Conservation (phyloP, 2,113 vertebrate species). For the Corythaeola cristata region DNA sequence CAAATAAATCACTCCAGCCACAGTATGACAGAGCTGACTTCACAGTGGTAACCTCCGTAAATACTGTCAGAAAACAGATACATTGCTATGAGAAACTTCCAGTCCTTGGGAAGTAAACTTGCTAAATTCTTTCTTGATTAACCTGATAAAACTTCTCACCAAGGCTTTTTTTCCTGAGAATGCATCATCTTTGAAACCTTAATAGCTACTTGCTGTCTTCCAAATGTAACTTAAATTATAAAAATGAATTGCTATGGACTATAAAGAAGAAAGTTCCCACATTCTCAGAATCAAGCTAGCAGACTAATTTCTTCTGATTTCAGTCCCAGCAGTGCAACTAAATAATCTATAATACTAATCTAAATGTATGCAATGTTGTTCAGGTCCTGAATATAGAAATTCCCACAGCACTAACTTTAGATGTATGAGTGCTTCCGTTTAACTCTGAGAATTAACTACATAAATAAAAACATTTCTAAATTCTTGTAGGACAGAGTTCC, state of each 20-base stretch:
- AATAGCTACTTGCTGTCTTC: neutral
- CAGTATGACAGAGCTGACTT: neutral
- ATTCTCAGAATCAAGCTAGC: neutral
- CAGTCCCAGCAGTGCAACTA: neutral
- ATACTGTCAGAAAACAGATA: neutral
- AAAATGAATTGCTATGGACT: neutral
- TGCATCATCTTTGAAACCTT: neutral
- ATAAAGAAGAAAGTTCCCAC: neutral
- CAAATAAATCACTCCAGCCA: neutral
- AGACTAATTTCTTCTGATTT: neutral
- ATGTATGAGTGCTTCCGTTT: neutral
- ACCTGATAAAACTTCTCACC: neutral
- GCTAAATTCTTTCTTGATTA: neutral
- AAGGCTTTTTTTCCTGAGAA: neutral
- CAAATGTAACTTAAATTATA: neutral
- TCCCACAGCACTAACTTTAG: neutral
- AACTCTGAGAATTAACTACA: neutral
- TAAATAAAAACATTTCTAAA: neutral
- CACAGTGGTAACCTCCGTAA: neutral
- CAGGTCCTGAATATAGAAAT: neutral
- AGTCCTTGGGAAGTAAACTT: neutral
- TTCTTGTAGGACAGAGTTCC: neutral
- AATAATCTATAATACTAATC: neutral
- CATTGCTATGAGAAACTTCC: neutral
- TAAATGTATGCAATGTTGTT: neutral